phyloP scores from a whole-genome alignment of 2,888 invertebrate genomes.

The Amblyteles armatorius region DNA sequence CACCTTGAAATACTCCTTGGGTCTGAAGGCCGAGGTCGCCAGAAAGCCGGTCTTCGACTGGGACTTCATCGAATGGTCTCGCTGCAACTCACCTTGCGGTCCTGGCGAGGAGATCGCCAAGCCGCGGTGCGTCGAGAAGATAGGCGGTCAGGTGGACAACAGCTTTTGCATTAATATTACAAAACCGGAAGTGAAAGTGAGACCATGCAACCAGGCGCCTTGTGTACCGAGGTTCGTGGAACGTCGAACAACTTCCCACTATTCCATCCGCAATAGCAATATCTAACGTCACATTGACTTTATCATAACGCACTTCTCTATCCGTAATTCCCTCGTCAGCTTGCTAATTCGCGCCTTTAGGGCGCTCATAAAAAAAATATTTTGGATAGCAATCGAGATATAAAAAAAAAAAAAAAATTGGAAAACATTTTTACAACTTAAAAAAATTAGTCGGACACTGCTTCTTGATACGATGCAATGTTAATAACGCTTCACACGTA shows the following conservation, averaged over 20 bases:
- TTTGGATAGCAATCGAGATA: neutral
- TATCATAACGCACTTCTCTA: conserved; percentile 23
- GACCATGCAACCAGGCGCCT: conserved; percentile 85
- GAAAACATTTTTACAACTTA: no score
- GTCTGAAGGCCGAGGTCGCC: conserved; percentile 79
- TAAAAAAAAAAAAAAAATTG: neutral
- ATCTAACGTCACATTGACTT: conserved; percentile 53
- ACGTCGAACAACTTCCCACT: conserved; percentile 59
- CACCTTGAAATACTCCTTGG: conserved; percentile 75
- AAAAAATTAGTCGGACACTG: no score
- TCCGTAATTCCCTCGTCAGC: neutral
- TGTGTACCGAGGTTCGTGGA: conserved; percentile 80
- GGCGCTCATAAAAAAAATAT: neutral
- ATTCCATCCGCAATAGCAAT: conserved; percentile 60
- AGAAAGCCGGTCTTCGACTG: conserved; percentile 85
- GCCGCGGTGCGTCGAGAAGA: conserved; percentile 85
- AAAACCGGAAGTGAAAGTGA: conserved; percentile 82
- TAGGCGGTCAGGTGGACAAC: conserved; percentile 86
- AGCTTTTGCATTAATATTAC: conserved; percentile 74
- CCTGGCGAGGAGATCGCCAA: conserved; percentile 84
- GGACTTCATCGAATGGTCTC: conserved; percentile 86
- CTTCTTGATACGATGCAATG: no score
- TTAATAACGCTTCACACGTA: no score
- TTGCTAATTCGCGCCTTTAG: neutral
- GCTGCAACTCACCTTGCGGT: conserved; percentile 86